These are phyloP conservation scores for Cossypha polioptera DNA, from an alignment of 2,797 vertebrate genomes.

Conservation along the genomic window DNA sequence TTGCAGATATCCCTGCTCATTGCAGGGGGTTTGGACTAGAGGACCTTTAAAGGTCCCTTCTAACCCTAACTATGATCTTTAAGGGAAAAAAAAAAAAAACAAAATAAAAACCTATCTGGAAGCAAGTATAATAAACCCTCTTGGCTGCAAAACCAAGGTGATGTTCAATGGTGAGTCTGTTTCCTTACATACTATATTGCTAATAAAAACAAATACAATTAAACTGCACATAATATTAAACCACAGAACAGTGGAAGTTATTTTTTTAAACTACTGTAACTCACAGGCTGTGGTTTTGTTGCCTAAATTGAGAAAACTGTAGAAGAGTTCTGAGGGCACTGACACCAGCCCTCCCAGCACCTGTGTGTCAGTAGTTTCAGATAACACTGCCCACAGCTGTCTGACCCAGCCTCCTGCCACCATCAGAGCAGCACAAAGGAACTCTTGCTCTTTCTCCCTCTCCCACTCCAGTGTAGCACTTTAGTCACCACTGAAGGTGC, in stretches of 20 bases:
- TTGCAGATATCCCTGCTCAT: neutral
- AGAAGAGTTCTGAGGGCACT: neutral
- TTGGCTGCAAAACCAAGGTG: neutral
- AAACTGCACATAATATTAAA: neutral
- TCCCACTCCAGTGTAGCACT: neutral
- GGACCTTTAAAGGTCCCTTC: neutral
- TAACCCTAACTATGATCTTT: neutral
- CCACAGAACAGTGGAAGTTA: neutral
- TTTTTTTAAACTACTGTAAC: neutral
- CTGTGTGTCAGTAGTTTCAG: neutral
- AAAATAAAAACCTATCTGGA: neutral
- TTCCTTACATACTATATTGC: neutral
- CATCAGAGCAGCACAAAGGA: neutral
- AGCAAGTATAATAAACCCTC: neutral
- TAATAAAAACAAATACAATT: neutral
- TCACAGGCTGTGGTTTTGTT: neutral
- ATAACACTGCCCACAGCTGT: neutral
- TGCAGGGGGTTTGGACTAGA: neutral
- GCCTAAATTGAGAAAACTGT: neutral
- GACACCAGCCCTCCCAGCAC: neutral
- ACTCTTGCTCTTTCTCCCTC: neutral
- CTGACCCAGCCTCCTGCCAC: neutral
- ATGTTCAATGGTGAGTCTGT: neutral
- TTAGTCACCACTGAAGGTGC: neutral
- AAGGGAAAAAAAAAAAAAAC: neutral